These are phyloP conservation scores for Phyllostomus discolor DNA, from an alignment of 2,113 vertebrate genomes.

Conservation along the genomic window DNA sequence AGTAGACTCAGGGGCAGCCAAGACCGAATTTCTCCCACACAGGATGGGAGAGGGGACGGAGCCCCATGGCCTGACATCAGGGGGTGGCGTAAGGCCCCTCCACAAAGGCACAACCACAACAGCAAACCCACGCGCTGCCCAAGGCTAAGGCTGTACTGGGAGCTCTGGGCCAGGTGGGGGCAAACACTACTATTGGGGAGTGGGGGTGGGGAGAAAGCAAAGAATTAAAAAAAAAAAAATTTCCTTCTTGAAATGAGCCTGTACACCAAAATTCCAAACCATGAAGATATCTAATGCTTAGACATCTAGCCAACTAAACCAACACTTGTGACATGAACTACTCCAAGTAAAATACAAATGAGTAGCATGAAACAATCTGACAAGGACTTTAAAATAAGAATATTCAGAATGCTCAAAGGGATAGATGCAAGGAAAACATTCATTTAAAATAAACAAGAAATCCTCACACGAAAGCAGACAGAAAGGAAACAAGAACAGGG, in stretches of 20 bases:
- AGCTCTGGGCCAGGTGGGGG: background rate
- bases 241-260: background rate
- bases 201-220: background rate
- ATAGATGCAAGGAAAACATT: background rate
- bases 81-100: fast-evolving
- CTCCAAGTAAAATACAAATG: background rate
- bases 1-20: fast-evolving
- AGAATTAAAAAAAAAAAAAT: background rate
- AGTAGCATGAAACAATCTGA: background rate
- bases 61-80: background rate
- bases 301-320: background rate
- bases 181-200: background rate
- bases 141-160: fast-evolving
- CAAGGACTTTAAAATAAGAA: background rate
- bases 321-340: background rate
- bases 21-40: background rate
- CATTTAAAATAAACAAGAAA: constrained; percentile 12
- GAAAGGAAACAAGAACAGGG: background rate
- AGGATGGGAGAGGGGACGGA: background rate
- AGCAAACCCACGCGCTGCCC: background rate
- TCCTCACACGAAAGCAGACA: constrained; percentile 5
- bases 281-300: background rate
- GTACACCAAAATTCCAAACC: background rate
- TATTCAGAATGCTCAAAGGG: background rate
- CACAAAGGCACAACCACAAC: background rate